These are phyloP conservation scores for Atlantisia rogersi DNA, from an alignment of 2,113 vertebrate genomes.

Conservation along the genomic window DNA sequence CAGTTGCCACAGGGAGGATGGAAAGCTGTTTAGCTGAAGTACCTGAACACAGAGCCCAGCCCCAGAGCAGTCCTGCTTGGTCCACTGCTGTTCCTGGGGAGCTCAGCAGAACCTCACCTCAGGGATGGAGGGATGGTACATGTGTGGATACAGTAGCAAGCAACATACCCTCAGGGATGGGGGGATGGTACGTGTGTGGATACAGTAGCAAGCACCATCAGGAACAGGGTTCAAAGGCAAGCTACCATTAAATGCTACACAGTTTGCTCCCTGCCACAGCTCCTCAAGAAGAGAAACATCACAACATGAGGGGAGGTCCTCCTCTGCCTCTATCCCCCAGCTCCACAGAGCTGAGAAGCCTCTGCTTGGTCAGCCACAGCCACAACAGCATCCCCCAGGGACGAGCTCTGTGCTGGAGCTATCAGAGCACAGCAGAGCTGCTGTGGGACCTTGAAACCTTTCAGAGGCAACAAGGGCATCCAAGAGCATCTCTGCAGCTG, in stretches of 20 bases:
- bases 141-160: too few relatives aligned
- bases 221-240: too few relatives aligned
- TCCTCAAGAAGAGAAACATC: neutral
- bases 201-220: too few relatives aligned
- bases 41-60: neutral
- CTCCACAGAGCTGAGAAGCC: accelerated
- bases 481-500: neutral
- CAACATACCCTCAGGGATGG: too few relatives aligned
- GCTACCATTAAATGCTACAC: too few relatives aligned
- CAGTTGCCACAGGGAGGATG: neutral
- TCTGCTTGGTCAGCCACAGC: neutral
- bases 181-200: too few relatives aligned
- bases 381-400: accelerated
- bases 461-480: neutral
- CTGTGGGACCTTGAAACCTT: neutral
- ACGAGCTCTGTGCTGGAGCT: neutral
- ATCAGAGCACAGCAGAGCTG: neutral
- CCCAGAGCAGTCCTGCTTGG: neutral
- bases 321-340: neutral
- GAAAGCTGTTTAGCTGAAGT: neutral
- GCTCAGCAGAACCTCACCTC: neutral
- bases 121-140: too few relatives aligned
- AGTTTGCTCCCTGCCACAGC: neutral
- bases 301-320: neutral
- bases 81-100: neutral